These are phyloP conservation scores for Tragelaphus imberbis DNA, from an alignment of 2,113 vertebrate genomes.

Conservation along the genomic window DNA sequence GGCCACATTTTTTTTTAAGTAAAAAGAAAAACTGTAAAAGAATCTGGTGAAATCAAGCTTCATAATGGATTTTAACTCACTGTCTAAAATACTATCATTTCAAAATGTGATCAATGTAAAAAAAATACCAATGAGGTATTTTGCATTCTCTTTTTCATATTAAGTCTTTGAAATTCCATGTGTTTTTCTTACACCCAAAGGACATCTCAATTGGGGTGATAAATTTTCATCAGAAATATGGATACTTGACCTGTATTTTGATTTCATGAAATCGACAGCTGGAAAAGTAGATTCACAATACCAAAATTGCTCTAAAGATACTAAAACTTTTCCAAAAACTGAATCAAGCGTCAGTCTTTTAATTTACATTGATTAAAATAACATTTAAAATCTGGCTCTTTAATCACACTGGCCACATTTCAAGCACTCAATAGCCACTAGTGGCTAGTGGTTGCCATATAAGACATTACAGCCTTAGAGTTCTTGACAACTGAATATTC, in stretches of 20 bases:
- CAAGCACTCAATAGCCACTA: not conserved
- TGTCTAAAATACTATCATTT: not conserved
- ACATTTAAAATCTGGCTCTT: not conserved
- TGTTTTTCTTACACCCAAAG: not conserved
- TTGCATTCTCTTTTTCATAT: not conserved
- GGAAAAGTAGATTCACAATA: not conserved
- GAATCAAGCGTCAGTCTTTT: not conserved
- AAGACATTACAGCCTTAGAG: not conserved
- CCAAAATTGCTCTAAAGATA: not conserved
- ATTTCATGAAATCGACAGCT: not conserved
- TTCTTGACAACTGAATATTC: conserved; percentile 5
- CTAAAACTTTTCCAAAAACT: not conserved
- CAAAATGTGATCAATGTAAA: not conserved
- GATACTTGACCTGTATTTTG: not conserved
- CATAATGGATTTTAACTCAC: not conserved
- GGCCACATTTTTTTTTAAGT: not conserved
- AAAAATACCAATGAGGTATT: not conserved
- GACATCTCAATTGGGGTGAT: not conserved
- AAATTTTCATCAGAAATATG: conserved; percentile 19
- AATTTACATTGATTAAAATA: conserved; percentile 12
- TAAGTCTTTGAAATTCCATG: conserved; percentile 30
- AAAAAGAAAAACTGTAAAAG: not conserved
- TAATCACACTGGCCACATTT: not conserved
- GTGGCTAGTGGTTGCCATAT: not conserved
- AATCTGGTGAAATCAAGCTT: not conserved